Conservation (phyloP, 2,797 vertebrate genomes). For the Psittacula derbiana region DNA sequence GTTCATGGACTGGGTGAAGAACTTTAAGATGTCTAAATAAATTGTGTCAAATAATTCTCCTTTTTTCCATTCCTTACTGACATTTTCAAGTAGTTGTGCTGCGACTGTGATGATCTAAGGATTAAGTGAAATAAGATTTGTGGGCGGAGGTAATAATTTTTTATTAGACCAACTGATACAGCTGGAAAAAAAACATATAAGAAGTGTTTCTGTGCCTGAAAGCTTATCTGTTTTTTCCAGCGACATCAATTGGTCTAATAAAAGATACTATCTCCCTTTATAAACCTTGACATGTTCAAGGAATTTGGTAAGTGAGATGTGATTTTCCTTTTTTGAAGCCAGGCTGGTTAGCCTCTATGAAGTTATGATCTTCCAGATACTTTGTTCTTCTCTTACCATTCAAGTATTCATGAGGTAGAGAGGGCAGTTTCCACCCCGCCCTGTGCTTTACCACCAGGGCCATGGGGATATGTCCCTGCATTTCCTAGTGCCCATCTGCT, state of each 20-base stretch:
- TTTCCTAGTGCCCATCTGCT: not conserved
- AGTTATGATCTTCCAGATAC: not conserved
- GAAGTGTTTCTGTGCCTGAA: conserved; percentile 23
- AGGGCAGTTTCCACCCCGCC: not conserved
- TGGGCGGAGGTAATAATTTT: conserved; percentile 33
- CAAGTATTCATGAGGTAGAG: not conserved
- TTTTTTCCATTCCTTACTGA: not conserved
- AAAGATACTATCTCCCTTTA: conserved; percentile 47
- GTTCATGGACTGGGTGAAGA: not conserved
- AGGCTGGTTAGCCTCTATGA: not conserved
- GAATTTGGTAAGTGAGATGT: conserved; percentile 22
- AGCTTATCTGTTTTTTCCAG: conserved; percentile 49
- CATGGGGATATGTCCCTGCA: not conserved
- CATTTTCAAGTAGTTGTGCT: not conserved
- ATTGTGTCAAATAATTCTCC: not conserved
- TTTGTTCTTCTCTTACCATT: not conserved
- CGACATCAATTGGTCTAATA: conserved; percentile 18
- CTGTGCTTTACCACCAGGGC: not conserved
- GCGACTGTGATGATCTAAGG: not conserved
- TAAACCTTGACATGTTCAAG: conserved; percentile 47
- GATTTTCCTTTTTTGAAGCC: conserved; percentile 51
- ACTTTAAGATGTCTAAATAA: not conserved
- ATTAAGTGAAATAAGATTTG: conserved; percentile 19
- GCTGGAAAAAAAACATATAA: conserved; percentile 36
- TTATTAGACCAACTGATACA: conserved; percentile 31